Base-by-base conservation (phyloP, 2,113 vertebrate genomes). In the Candoia aspera region DNA sequence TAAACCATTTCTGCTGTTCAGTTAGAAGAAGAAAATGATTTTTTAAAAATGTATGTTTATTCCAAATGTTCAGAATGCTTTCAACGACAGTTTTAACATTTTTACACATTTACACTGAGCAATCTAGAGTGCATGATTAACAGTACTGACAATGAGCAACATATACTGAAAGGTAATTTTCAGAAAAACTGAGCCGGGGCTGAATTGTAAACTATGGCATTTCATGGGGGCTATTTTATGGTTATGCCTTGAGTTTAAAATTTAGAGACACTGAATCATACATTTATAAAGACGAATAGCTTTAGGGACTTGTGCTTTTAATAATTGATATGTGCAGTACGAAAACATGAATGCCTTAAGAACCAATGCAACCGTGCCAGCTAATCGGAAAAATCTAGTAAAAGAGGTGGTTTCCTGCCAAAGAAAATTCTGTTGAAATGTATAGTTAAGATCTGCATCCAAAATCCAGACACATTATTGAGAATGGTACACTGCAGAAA, bases 251-350 rank as follows among this genome's bases (percentile, higher is more conserved):
- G 68, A 91, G 53, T 73, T 37, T 87, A 46, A 62, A 73, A 55
- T 73, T 42, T 73, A 91, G 73, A 90, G 37, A 60, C 49, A 53
- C 58, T 24, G 86, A 94, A 91, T 91, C 86, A 92, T 91, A 26
- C 91, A 83, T 58, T 91, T 93, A 90, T 42, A 33, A 89, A 93
- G 46, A 94, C 46, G 9, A 29, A 68, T 10, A 92, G 60, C 60
- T 91, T 88, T 57, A 91, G 4, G 26, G 15, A 91, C 84, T 62
- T 58, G 53, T 6, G 79, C 37, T 84, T 84, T 84, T n/a, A 90
- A n/a, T 60, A 26, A 60, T 85, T 83, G n/a, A 21, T 84, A 17
- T n/a, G 79, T 49, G 37, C 17, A 85, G 29, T 46, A 58, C 15
- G 37, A 84, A 42, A 84, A 85, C 13, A 29, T 13, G 5, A 59